Evolutionary conservation across 2,888 invertebrate species (phyloP).

Genomic region (Marasmarcha lunaedactyla): DNA sequence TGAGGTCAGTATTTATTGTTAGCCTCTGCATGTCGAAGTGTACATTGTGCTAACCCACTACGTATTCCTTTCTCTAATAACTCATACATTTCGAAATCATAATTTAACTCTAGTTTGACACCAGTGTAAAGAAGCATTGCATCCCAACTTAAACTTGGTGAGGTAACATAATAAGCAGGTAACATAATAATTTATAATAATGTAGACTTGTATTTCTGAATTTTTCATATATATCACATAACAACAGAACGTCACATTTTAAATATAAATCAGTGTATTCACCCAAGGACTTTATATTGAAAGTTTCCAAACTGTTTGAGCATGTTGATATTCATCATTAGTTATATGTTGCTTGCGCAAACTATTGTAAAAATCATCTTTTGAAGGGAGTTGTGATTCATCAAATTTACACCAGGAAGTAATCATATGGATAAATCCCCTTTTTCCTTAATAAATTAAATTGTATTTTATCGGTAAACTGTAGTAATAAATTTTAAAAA

Average conservation of each 20-base stretch:
- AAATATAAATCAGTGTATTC: conserved; percentile 12
- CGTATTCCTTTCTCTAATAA: conserved; percentile 3
- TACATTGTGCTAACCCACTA: conserved; percentile 4
- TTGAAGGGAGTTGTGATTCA: conserved; percentile 10
- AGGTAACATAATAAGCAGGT: conserved; percentile 9
- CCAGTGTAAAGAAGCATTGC: conserved; percentile 7
- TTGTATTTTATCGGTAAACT: not conserved
- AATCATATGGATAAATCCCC: too few relatives aligned
- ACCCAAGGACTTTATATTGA: conserved; percentile 14
- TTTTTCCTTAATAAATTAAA: not conserved
- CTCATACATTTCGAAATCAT: not conserved
- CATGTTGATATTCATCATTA: conserved; percentile 8
- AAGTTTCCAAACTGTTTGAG: not conserved
- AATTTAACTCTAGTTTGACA: conserved; percentile 1
- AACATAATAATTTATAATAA: conserved; percentile 7
- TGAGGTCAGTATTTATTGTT: conserved; percentile 8
- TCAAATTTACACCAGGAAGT: not conserved
- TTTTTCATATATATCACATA: conserved; percentile 12
- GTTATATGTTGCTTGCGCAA: conserved; percentile 11
- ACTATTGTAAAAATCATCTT: conserved; percentile 13
- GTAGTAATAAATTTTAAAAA: not conserved
- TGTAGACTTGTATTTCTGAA: conserved; percentile 8
- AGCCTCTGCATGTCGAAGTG: too few relatives aligned
- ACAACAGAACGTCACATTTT: not conserved
- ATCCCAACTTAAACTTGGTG: conserved; percentile 4